phyloP scores from a whole-genome alignment of 2,888 invertebrate genomes.

The Alviniconcha strummeri region DNA sequence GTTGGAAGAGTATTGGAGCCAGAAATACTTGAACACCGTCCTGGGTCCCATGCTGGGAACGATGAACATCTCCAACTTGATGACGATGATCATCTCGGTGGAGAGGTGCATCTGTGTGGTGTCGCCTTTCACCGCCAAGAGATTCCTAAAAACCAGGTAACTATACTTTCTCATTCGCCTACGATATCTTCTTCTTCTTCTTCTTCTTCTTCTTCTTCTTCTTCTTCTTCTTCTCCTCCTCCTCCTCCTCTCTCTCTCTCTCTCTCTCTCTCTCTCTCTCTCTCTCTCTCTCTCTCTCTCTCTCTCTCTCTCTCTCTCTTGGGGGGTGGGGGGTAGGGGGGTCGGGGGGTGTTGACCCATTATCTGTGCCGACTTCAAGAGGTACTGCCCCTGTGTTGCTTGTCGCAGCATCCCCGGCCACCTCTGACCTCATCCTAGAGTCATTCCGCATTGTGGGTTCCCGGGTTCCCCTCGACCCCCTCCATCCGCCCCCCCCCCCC shows the following conservation, averaged over 20 bases:
- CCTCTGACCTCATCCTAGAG: too few species aligned
- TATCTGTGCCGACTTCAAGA: not conserved
- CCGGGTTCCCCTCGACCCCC: too few species aligned
- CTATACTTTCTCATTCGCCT: not conserved
- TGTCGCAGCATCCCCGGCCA: too few species aligned
- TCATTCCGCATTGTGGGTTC: too few species aligned
- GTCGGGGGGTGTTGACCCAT: not conserved
- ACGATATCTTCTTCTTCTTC: not conserved
- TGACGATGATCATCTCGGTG: slow-evolving; percentile 17
- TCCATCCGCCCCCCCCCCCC: too few species aligned
- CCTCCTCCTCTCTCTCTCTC: not conserved
- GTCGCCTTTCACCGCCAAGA: slow-evolving; percentile 21
- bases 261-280: slow-evolving; percentile 9
- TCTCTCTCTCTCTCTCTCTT: too few species aligned
- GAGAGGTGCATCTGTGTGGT: slow-evolving; percentile 20
- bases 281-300: too few species aligned
- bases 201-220: not conserved
- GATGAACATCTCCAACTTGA: slow-evolving; percentile 22
- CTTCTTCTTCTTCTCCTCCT: not conserved
- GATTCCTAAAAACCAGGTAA: slow-evolving; percentile 16
- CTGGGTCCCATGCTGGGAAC: slow-evolving; percentile 10
- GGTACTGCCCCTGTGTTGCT: too few species aligned
- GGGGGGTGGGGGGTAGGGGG: too few species aligned
- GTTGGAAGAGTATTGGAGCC: slow-evolving; percentile 20
- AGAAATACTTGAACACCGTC: slow-evolving; percentile 16